Evolutionary conservation across 1,140 invertebrate genomes (phyloP), one percentile per base, ranked within the genome.

Genomic region (Colletes latitarsis): DNA sequence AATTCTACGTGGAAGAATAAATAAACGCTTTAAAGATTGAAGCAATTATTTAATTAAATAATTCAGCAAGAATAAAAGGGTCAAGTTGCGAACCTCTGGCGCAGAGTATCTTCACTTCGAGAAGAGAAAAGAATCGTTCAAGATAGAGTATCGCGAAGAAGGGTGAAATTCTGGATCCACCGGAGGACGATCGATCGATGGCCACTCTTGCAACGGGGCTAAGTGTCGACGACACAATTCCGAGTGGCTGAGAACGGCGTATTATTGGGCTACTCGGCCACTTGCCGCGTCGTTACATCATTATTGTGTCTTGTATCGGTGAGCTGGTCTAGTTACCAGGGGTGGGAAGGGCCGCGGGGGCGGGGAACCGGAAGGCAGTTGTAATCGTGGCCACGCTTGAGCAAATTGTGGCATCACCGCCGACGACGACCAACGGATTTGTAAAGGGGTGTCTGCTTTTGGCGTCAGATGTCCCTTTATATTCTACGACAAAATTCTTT

Each of bases 261-360:
- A 85, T 86, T 84, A 86, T 86, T 76, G 69, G 79, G 71, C 67
- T 70, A 78, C 68, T 87, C 53, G 69, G 55, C 74, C 76, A 68
- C 69, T 85, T 81, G 85, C 60, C 63, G 49, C 66, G 63, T 86
- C 72, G 73, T 87, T 86, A 86, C 78, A 71, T 86, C 85, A 60
- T 86, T 83, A 83, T 71, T 75, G 77, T 77, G 66, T 74, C 72
- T 83, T 79, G 72, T 64, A 57, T 53, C 21, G 69, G 41, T 71
- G 57, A 83, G 21, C 57, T 52, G 63, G 46, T 80, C 52, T 67
- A 63, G 43, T 71, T 82, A 63, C 43, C n/a, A 12, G 30, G 15
- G 39, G n/a, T 66, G 46, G 62, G 43, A 53, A 15, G 55, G 63
- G 52, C 58, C 14, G n/a, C 39, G 60, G 15, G 53, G 14, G 30